Evolutionary conservation across 2,888 invertebrate species (phyloP), one percentile per base, ranked within the genome.

Genomic region (Archips xylosteana): DNA sequence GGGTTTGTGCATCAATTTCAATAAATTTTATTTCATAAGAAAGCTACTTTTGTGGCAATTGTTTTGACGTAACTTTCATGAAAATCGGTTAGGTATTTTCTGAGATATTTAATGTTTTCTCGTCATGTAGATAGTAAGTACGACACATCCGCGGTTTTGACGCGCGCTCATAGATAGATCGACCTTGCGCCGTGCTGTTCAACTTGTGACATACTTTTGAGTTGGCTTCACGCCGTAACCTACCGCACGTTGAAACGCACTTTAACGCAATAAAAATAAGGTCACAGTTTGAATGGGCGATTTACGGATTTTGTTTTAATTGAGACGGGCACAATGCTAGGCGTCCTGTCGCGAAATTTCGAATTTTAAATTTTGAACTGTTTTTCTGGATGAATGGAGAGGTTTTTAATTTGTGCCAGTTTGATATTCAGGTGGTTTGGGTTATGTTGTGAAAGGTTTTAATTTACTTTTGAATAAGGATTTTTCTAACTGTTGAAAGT

Each of bases 171-270:
- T 88, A 92, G 92, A 93, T 92, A 94, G 89, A 86, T 82, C 89
- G 94, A 89, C 94, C 94, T 94, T 93, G 92, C 88, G 82, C 78
- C 87, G 89, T 92, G 89, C 92, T 86, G 93, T 94, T 93, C 94
- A 93, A 93, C 90, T 89, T 84, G 89, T 94, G 94, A 94, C 94
- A 94, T 88, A 94, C 91, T 92, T 94, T 92, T 89, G 89, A 92
- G 85, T 93, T 94, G 94, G 94, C 94, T 90, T 86, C 87, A 87
- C 89, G 92, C 92, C 94, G 90, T 85, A 80, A 75, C 64, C 47
- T 74, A 75, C 61, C 78, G 76, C 88, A 86, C 78, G 47, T 76
- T 82, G 71, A 87, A 86, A 86, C 77, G 60, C 60, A 74, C 75
- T 68, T 70, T 76, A 75, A 68, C 3, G 1, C 0, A 2, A 23